Base-by-base conservation (phyloP, 2,797 vertebrate genomes). In the Sebastes matsubarae region DNA sequence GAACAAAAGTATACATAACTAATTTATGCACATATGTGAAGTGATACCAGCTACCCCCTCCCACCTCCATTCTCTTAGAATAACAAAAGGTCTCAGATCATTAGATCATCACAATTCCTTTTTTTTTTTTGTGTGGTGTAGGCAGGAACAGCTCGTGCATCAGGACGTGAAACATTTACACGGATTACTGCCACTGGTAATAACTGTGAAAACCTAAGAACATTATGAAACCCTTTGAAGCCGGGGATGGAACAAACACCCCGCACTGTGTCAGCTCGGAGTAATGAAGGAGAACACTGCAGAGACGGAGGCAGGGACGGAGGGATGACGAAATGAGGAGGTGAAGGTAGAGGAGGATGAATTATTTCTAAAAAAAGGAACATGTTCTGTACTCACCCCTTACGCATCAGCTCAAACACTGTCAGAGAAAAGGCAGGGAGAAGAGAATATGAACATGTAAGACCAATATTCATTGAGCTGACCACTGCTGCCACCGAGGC, bases 331-430 rank as follows among this genome's bases (percentile, higher is more conserved):
- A 63, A 61, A 79, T 14, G 77, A 68, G 63, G 80, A 78, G 54
- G 36, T 63, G 46, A 65, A 79, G 68, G 66, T 27, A 27, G 60
- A 64, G 25, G 76, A 73, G 34, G 72, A 25, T 42, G 64, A 52
- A 61, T 27, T 64, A n/a, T 30, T 32, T 30, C 18, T 32, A 59
- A 67, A 65, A 70, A 58, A 85, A 80, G 76, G 69, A 50, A 84
- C 59, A 71, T 9, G 77, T 58, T 87, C 68, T 84, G 46, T 94
- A 99, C 98, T 97, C 95, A 99, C 98, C 98, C 98, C 90, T 99
- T 98, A 80, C 92, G 96, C 96, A 99, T 97, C 84, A 99, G 96
- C 94, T 99, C 98, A 94, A 99, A 99, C 91, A 98, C 98, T 99
- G 95, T 82, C 88, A 94, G 85, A 50, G 80, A 90, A 94, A 68